A percentile compares a stretch with the other conserved stretches of the same genome.
Evolutionary conservation across 2,113 vertebrate species (phyloP).

Genomic region (Phalacrocorax pelagicus): DNA sequence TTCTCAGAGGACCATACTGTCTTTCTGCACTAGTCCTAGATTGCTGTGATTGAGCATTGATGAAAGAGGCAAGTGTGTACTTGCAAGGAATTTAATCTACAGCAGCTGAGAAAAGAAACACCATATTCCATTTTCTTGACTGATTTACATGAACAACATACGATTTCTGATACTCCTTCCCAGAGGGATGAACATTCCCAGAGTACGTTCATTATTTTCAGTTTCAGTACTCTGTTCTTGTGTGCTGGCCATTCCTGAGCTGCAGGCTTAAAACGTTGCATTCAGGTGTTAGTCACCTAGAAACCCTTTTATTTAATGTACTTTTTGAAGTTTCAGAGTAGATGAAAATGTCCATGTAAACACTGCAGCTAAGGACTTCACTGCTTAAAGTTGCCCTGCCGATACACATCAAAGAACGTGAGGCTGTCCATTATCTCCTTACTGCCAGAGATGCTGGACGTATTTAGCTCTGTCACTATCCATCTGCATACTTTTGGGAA

Average conservation of each 20-base stretch:
- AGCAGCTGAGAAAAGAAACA: background rate
- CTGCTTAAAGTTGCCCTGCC: background rate
- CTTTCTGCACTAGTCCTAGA: background rate
- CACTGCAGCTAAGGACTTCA: background rate
- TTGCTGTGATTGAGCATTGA: background rate
- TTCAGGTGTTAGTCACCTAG: background rate
- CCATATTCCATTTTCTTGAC: background rate
- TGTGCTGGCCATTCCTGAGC: background rate
- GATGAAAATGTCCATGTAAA: background rate
- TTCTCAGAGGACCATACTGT: background rate
- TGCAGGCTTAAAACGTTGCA: background rate
- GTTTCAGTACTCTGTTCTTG: background rate
- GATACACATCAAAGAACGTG: background rate
- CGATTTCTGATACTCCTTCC: background rate
- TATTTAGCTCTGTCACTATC: background rate
- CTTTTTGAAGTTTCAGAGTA: background rate
- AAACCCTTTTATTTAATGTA: background rate
- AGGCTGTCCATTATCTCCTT: background rate
- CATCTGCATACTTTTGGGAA: background rate
- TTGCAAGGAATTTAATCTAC: background rate
- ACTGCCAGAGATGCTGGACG: background rate
- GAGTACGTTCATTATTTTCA: background rate
- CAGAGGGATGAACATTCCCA: background rate
- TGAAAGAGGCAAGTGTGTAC: background rate
- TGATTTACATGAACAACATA: background rate